phyloP scores from a whole-genome alignment of 2,888 invertebrate genomes.

The Folsomia manolachei region DNA sequence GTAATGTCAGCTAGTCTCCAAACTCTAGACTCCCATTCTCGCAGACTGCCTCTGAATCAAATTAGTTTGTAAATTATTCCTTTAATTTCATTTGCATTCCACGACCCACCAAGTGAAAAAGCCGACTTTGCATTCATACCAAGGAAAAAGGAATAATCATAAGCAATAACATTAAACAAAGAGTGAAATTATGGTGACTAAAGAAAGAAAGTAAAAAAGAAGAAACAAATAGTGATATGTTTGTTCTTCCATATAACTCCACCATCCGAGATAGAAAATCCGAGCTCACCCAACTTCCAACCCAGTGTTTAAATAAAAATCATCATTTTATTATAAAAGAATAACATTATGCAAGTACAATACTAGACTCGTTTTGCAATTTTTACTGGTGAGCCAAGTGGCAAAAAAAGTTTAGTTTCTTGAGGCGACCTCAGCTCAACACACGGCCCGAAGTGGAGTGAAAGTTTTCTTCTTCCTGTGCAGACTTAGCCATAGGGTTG shows the following conservation, averaged over 20 bases:
- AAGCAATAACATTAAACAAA: not conserved
- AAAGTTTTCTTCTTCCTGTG: not conserved
- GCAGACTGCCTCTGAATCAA: not conserved
- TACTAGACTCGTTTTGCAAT: not conserved
- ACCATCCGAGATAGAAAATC: not conserved
- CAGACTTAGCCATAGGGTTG: not conserved
- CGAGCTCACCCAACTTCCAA: too few relatives aligned
- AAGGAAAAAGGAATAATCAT: not conserved
- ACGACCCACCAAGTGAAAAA: not conserved
- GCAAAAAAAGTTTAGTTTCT: not conserved
- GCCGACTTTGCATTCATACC: not conserved
- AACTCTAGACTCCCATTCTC: not conserved
- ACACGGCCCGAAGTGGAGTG: not conserved
- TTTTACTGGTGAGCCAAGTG: not conserved
- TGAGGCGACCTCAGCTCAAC: too few relatives aligned
- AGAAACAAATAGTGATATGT: not conserved
- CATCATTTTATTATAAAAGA: not conserved
- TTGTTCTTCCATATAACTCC: not conserved
- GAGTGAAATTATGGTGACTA: not conserved
- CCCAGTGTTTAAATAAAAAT: not conserved
- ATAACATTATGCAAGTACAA: not conserved
- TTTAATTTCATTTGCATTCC: not conserved
- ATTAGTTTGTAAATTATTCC: not conserved
- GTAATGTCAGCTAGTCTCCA: too few relatives aligned
- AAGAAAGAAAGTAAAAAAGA: not conserved